These are phyloP conservation scores for Sweltsa coloradensis DNA, from an alignment of 1,140 invertebrate genomes.

Conservation along the genomic window DNA sequence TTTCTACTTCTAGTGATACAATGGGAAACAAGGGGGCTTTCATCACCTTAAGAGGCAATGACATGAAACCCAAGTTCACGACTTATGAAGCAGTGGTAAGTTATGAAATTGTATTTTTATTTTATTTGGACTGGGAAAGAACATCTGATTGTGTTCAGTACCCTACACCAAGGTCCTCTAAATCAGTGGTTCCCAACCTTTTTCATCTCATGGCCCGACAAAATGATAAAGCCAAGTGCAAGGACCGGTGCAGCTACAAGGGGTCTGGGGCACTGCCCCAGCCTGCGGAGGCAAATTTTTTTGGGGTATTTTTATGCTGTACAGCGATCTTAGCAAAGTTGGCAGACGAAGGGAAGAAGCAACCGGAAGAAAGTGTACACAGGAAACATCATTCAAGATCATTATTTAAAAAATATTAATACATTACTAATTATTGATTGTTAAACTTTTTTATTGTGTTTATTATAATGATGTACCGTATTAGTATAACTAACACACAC, in stretches of 20 bases:
- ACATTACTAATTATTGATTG: too few relatives aligned
- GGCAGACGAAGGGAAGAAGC: too few relatives aligned
- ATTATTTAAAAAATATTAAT: background rate
- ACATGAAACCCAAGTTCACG: conserved; percentile 80
- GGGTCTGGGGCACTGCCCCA: background rate
- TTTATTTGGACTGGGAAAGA: background rate
- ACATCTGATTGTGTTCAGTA: background rate
- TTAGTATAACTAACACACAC: too few relatives aligned
- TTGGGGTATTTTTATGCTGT: background rate
- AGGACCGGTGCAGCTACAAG: too few relatives aligned
- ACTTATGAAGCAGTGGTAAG: conserved; percentile 89
- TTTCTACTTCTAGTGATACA: conserved; percentile 64
- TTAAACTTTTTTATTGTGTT: too few relatives aligned
- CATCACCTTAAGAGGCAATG: conserved; percentile 86
- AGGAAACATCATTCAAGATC: background rate
- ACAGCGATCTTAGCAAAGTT: background rate
- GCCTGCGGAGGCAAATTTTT: too few relatives aligned
- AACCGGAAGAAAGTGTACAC: too few relatives aligned
- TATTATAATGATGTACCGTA: too few relatives aligned
- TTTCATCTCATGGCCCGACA: background rate
- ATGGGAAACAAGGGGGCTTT: conserved; percentile 98
- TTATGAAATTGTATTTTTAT: conserved; percentile 18
- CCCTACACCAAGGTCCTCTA: background rate
- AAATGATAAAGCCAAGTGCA: too few relatives aligned
- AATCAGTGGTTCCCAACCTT: too few relatives aligned